phyloP scores from a whole-genome alignment of 2,888 invertebrate genomes.

The Campoletis raptor region DNA sequence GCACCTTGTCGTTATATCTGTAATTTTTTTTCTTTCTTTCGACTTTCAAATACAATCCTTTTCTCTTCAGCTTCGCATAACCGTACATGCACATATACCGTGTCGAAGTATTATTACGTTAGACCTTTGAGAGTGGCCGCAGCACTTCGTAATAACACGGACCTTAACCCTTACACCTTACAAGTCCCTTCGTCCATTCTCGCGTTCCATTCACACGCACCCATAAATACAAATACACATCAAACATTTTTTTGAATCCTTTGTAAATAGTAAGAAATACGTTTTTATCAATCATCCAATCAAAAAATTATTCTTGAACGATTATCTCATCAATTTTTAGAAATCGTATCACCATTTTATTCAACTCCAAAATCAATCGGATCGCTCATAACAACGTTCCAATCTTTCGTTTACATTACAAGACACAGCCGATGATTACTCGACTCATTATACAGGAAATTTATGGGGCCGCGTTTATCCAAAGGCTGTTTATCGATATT shows the following conservation, averaged over 20 bases:
- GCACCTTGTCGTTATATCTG: conserved; percentile 18
- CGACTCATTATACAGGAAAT: conserved; percentile 78
- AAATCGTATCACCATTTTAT: background rate
- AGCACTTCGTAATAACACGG: conserved; percentile 53
- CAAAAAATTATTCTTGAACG: too few species aligned
- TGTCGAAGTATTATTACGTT: conserved; percentile 66
- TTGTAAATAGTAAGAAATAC: background rate
- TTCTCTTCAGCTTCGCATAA: conserved; percentile 71
- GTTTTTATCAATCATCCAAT: too few species aligned
- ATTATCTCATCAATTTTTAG: background rate
- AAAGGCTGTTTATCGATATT: conserved; percentile 65
- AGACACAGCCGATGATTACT: conserved; percentile 77
- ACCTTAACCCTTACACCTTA: conserved; percentile 26
- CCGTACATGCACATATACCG: conserved; percentile 53
- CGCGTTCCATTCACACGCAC: conserved; percentile 46
- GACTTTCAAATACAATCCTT: conserved; percentile 44
- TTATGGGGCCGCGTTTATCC: conserved; percentile 76
- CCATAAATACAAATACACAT: background rate
- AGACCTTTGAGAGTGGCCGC: conserved; percentile 61
- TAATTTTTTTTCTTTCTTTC: conserved; percentile 14
- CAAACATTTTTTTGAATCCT: background rate
- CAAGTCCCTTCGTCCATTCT: conserved; percentile 22
- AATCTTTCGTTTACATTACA: conserved; percentile 66
- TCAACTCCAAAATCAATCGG: background rate
- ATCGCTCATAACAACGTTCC: background rate